Evolutionary conservation across 2,888 invertebrate species (phyloP).

Genomic region (Drosophila yooni): DNA sequence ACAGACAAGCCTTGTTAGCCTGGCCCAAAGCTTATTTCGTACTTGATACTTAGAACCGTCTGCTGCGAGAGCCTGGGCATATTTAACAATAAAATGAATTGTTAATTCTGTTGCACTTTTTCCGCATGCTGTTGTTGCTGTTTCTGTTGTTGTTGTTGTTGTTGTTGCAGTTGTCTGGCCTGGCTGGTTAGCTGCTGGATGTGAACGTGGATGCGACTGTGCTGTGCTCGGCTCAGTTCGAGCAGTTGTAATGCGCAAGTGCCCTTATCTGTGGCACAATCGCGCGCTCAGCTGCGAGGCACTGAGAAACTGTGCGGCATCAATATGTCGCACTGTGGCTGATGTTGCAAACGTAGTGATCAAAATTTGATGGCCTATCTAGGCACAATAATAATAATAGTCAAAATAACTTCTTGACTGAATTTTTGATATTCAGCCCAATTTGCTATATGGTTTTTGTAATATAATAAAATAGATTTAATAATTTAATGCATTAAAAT

Average conservation of each 20-base stretch:
- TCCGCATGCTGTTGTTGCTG: conserved; percentile 33
- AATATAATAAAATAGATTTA: neutral
- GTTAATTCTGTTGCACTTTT: conserved; percentile 79
- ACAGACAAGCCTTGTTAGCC: conserved; percentile 70
- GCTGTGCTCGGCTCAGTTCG: conserved; percentile 27
- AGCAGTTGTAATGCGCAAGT: conserved; percentile 76
- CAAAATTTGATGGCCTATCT: neutral
- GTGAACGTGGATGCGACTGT: conserved; percentile 41
- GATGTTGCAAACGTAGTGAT: neutral
- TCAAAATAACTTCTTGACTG: neutral
- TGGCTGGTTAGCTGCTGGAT: conserved; percentile 19
- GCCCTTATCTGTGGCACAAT: conserved; percentile 79
- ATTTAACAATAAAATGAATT: conserved; percentile 81
- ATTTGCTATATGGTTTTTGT: accelerated
- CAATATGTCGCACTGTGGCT: conserved; percentile 38
- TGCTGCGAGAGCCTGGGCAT: conserved; percentile 43
- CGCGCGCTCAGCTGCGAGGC: conserved; percentile 56
- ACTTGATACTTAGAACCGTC: conserved; percentile 44
- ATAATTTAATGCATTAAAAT: neutral
- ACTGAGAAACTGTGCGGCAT: conserved; percentile 26
- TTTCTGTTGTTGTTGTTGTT: conserved; percentile 19
- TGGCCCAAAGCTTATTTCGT: conserved; percentile 44
- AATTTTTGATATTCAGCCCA: neutral
- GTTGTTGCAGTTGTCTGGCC: conserved; percentile 34
- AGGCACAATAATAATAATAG: too few relatives aligned